Base-by-base conservation (phyloP, 2,797 vertebrate species). In the Siniperca scherzeri region DNA sequence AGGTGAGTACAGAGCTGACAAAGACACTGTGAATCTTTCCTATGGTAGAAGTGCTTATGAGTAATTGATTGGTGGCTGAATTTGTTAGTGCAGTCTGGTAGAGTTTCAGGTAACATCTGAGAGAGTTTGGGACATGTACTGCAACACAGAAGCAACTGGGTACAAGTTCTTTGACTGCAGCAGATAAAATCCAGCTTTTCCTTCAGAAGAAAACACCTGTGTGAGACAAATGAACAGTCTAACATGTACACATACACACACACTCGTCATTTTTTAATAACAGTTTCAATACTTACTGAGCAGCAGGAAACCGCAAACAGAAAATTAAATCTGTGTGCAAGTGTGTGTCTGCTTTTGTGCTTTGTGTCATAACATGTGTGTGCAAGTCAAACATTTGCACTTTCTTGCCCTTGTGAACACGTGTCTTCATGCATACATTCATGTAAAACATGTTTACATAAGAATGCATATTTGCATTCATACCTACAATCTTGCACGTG, bases 1-100 rank as follows among this genome's bases (percentile, higher is more conserved):
- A 91, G 98, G 98, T 96, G 88, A 88, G 86, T 6, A 17, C 14
- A n/a, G 14, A 8, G 40, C 30, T 13, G 46, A 48, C 4, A 5
- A 10, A 60, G 7, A 30, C 60, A 17, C 7, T 3, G 55, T 59
- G 3, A 16, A 13, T 10, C 10, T n/a, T 50, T 5, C 5, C 21
- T 42, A 3, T 16, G 12, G 22, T 14, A 19, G 8, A 36, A 2
- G 1, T 36, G 5, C 30, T n/a, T 5, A 11, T 53, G 48, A 69
- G 33, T 25, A 17, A 16, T 10, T n/a, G 48, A 27, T 7, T 12
- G 10, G 42, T 14, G 66, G 36, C 13, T 36, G 11, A n/a, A 22
- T 59, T 5, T 22, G 25, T 72, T 11, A 7, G 44, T 12, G 13
- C 25, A 16, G 40, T 27, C 6, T 55, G 36, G 33, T 17, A 9